Evolutionary conservation across 2,113 vertebrate genomes (phyloP).

Genomic region (Heterochromis multidens): DNA sequence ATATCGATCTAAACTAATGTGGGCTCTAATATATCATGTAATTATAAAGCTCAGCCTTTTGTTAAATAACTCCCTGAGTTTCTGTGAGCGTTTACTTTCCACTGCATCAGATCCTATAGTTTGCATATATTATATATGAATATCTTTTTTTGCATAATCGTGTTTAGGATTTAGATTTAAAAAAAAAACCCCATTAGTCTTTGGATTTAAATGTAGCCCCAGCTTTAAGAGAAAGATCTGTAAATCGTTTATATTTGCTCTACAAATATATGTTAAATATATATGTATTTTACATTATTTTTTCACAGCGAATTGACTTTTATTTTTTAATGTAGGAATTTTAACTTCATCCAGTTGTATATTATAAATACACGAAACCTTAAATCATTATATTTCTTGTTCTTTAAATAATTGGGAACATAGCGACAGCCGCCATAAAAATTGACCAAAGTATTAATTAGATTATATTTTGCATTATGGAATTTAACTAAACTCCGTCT

Average conservation of each 20-base stretch:
- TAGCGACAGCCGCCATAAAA: neutral
- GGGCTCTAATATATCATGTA: neutral
- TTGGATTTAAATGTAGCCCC: neutral
- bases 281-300: neutral
- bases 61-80: neutral
- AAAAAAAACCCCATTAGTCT: neutral
- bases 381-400: neutral
- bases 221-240: neutral
- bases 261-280: neutral
- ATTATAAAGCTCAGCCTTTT: constrained; percentile 7
- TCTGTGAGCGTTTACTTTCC: neutral
- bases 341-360: neutral
- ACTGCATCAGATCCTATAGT: neutral
- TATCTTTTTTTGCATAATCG: neutral
- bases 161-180: neutral
- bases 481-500: neutral
- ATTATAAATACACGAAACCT: neutral
- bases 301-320: neutral
- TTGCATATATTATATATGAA: neutral
- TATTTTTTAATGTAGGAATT: neutral
- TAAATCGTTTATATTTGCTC: neutral
- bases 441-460: neutral
- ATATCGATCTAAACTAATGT: neutral
- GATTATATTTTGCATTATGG: neutral
- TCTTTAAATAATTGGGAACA: neutral